Evolutionary conservation across 2,797 vertebrate genomes (phyloP).

Genomic region (Brotula barbata): DNA sequence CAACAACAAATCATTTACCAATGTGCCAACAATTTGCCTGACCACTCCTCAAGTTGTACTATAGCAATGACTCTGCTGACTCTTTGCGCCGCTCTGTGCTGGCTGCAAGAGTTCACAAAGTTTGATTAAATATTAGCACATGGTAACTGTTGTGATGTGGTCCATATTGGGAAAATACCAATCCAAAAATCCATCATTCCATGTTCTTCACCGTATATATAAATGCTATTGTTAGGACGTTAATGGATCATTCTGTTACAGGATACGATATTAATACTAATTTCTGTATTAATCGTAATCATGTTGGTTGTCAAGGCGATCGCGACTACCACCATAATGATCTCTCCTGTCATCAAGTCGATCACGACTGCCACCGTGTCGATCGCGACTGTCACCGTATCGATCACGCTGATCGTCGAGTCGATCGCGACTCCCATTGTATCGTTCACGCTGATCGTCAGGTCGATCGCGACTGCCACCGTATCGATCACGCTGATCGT

Average conservation of each 20-base stretch:
- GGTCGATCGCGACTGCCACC: slow-evolving; percentile 45
- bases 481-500: slow-evolving; percentile 2
- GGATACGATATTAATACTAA: neutral
- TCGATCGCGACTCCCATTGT: slow-evolving; percentile 38
- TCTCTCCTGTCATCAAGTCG: neutral
- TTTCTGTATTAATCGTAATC: slow-evolving; percentile 14
- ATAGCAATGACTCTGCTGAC: no score
- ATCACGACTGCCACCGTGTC: slow-evolving; percentile 2
- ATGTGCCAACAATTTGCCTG: no score
- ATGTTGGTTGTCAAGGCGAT: slow-evolving; percentile 20
- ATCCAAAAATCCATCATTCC: no score
- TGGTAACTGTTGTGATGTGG: no score
- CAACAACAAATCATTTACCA: no score
- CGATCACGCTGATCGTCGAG: slow-evolving; percentile 27
- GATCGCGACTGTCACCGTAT: slow-evolving; percentile 22
- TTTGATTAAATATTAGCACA: no score
- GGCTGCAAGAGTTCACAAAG: no score
- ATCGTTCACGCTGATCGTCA: slow-evolving; percentile 16
- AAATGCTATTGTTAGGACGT: neutral
- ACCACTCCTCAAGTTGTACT: no score
- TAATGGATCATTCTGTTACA: slow-evolving; percentile 27
- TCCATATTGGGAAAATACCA: no score
- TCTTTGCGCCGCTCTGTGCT: no score
- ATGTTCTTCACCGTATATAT: no score
- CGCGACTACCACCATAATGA: slow-evolving; percentile 20